phyloP scores from a whole-genome alignment of 2,888 invertebrate species.

The Leucophenga montana region DNA sequence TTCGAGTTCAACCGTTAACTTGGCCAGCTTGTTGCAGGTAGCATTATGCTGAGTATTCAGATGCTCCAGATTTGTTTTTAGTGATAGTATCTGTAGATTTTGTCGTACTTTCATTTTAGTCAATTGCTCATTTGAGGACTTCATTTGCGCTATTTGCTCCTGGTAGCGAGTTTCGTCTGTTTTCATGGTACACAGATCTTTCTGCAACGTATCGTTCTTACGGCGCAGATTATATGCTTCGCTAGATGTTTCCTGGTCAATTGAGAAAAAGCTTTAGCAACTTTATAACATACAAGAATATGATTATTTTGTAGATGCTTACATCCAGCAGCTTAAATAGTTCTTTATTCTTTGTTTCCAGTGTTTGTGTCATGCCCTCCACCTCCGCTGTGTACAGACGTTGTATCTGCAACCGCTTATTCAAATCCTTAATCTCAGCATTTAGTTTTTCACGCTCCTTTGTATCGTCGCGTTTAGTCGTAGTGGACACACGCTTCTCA shows the following conservation, averaged over 20 bases:
- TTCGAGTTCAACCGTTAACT: slow-evolving; percentile 68
- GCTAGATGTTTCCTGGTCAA: slow-evolving; percentile 69
- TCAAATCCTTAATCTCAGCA: slow-evolving; percentile 69
- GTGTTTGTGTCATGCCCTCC: slow-evolving; percentile 64
- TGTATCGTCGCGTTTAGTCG: slow-evolving; percentile 64
- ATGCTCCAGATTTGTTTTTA: slow-evolving; percentile 70
- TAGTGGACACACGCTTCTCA: slow-evolving; percentile 60
- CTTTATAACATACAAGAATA: not conserved
- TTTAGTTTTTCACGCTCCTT: slow-evolving; percentile 70
- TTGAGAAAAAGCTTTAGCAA: not conserved
- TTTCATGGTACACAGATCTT: slow-evolving; percentile 61
- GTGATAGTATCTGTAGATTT: slow-evolving; percentile 70
- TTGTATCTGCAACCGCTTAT: slow-evolving; percentile 70
- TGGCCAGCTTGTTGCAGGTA: slow-evolving; percentile 69
- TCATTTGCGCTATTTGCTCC: slow-evolving; percentile 63
- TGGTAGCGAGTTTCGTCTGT: slow-evolving; percentile 62
- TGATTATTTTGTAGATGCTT: slow-evolving; percentile 32
- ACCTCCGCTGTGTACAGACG: slow-evolving; percentile 68
- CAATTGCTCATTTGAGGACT: slow-evolving; percentile 61
- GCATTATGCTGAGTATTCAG: slow-evolving; percentile 68
- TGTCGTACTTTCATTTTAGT: slow-evolving; percentile 70
- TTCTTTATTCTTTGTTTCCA: slow-evolving; percentile 71
- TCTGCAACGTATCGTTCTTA: slow-evolving; percentile 63
- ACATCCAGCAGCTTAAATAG: slow-evolving; percentile 70
- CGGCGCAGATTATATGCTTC: slow-evolving; percentile 70